A percentile compares a stretch with the other conserved stretches of the same genome.
phyloP scores from a whole-genome alignment of 1,140 invertebrate species.

The Rhyacophila brunnea region DNA sequence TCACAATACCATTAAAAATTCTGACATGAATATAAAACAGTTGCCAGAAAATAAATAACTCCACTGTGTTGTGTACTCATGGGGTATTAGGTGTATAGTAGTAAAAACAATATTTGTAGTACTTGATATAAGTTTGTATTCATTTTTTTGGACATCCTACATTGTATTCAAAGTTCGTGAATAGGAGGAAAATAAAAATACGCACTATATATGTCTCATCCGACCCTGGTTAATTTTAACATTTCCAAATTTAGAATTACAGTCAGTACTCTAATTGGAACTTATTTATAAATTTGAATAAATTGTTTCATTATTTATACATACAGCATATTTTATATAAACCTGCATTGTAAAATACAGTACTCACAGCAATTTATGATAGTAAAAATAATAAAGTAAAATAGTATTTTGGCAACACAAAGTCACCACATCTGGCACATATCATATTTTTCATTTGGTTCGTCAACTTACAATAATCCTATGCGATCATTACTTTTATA shows the following conservation, averaged over 20 bases:
- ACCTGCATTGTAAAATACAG: not conserved
- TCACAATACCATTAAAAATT: too few species aligned
- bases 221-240: conserved; percentile 3
- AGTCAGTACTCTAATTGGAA: conserved; percentile 5
- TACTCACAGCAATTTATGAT: conserved; percentile 8
- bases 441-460: conserved; percentile 1
- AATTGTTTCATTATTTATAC: not conserved
- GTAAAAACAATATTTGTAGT: too few species aligned
- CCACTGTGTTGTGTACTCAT: too few species aligned
- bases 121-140: too few species aligned
- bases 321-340: not conserved
- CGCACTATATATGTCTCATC: conserved; percentile 18
- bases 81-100: too few species aligned
- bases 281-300: not conserved
- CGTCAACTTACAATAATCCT: not conserved
- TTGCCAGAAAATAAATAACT: too few species aligned
- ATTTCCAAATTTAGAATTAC: conserved; percentile 8
- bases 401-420: conserved; percentile 12
- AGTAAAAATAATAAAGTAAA: conserved; percentile 6
- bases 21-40: too few species aligned
- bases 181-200: conserved; percentile 29
- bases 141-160: too few species aligned
- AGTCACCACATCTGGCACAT: conserved; percentile 14
- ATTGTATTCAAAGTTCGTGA: too few species aligned
- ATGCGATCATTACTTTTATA: too few species aligned